A percentile compares a stretch with the other conserved stretches of the same genome.
phyloP scores from a whole-genome alignment of 2,113 vertebrate species.

The Pygathrix nemaeus region DNA sequence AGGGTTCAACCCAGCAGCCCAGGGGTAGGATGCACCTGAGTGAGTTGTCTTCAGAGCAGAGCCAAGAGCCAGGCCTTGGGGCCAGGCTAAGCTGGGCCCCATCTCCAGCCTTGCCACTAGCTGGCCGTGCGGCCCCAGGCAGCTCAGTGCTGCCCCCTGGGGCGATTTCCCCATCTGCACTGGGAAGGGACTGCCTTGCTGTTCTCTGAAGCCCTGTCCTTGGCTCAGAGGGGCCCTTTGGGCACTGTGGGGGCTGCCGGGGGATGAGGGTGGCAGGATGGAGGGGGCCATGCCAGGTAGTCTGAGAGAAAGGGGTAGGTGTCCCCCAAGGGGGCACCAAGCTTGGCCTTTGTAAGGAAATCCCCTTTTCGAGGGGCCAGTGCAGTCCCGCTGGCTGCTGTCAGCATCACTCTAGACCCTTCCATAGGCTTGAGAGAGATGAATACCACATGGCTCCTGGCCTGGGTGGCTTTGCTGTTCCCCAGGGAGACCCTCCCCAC shows the following conservation, averaged over 20 bases:
- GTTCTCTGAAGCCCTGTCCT: background rate
- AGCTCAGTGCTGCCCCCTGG: background rate
- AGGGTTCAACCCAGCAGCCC: background rate
- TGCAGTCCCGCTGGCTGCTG: accelerated
- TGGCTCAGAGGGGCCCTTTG: background rate
- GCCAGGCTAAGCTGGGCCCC: background rate
- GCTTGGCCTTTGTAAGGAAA: background rate
- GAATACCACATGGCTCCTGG: conserved; percentile 51
- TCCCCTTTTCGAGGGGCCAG: background rate
- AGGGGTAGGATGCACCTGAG: background rate
- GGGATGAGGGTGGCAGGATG: background rate
- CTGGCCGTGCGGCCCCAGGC: background rate
- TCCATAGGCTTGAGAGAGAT: conserved; percentile 21
- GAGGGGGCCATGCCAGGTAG: too few relatives aligned
- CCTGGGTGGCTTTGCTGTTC: conserved; percentile 18
- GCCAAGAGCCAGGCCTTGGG: background rate
- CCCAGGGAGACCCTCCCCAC: background rate
- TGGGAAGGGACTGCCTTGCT: background rate
- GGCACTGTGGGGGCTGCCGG: background rate
- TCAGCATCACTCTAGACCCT: background rate
- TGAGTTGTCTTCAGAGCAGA: background rate
- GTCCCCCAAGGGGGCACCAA: background rate
- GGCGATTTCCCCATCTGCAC: background rate
- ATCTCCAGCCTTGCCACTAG: background rate
- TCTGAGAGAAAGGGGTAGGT: too few relatives aligned